Base-by-base conservation (phyloP, 2,888 invertebrate species). In the Xestia xanthographa region DNA sequence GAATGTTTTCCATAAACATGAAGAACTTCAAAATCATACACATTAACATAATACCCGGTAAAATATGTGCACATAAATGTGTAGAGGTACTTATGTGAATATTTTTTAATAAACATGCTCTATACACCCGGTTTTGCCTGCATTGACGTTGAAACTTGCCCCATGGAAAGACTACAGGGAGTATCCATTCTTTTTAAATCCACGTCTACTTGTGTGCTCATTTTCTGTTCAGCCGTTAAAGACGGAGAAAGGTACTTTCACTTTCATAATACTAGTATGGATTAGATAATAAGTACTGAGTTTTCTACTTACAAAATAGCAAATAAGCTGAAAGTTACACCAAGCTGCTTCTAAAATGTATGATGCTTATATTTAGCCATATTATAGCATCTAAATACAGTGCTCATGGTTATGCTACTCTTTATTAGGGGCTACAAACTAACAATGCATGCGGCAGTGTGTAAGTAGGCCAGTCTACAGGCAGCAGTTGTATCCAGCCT, bases 11-110 rank as follows among this genome's bases (percentile, higher is more conserved):
- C 34, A 56, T 48, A 53, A 78, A 38, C 29, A 34, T 56, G 53
- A 62, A 38, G 38, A 45, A 45, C 17, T 43, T 34, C 2, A 43
- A 43, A 38, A 26, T 50, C 1, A 14, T 17, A 8, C 26, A 77
- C 43, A 58, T 58, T 58, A 26, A 38, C 48, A 34, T 34, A 63
- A 56, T 34, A 20, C 5, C 22, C 56, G 29, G 5, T 73, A 74
- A 65, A 41, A 48, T 58, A 76, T 50, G 48, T 58, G 50, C 50
- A 77, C 17, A 26, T 38, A 62, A 62, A 53, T 45, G 12, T 41
- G n/a, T 63, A 63, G n/a, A 14, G n/a, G n/a, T 34, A 68, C 22
- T 17, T 50, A 17, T 26, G 48, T 58, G 8, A n/a, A 17, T 26
- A 20, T 6, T 48, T 38, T 38, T 26, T 34, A 29, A 34, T 29